These are phyloP conservation scores for Agrilus cyanescens DNA, from an alignment of 2,888 invertebrate species.

Conservation along the genomic window DNA sequence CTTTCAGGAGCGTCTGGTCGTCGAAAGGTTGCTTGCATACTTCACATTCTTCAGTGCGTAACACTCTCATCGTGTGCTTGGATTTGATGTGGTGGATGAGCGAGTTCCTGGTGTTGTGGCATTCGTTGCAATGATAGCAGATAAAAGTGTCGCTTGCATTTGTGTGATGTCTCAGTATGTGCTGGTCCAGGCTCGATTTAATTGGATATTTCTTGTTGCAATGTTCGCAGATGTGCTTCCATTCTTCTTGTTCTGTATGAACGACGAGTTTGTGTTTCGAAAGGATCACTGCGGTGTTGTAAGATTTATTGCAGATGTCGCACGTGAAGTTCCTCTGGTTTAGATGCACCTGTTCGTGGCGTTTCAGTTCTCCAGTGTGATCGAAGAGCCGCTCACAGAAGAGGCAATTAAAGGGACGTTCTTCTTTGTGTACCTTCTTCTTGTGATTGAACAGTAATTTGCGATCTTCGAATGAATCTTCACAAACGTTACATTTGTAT, in stretches of 20 bases:
- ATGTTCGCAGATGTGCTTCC: slow-evolving; percentile 2
- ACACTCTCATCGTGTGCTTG: slow-evolving; percentile 11
- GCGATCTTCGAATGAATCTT: neutral
- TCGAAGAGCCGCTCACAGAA: slow-evolving; percentile 5
- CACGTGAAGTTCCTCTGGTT: neutral
- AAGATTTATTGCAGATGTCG: neutral
- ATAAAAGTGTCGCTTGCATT: slow-evolving; percentile 6
- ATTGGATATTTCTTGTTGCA: slow-evolving; percentile 2
- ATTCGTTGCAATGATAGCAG: slow-evolving; percentile 19
- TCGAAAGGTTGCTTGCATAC: neutral
- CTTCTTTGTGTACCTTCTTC: neutral
- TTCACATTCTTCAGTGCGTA: neutral
- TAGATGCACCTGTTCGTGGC: slow-evolving; percentile 1
- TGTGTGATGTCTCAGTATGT: neutral
- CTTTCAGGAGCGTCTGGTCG: slow-evolving; percentile 1
- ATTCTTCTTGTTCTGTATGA: slow-evolving; percentile 1
- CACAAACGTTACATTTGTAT: neutral
- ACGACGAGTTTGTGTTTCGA: slow-evolving; percentile 4
- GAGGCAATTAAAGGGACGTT: slow-evolving; percentile 3
- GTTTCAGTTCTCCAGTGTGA: slow-evolving; percentile 1
- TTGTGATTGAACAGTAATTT: neutral
- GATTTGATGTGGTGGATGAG: slow-evolving; percentile 15
- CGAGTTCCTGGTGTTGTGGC: slow-evolving; percentile 13
- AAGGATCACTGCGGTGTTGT: slow-evolving; percentile 2
- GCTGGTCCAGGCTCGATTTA: neutral